Evolutionary conservation across 2,888 invertebrate genomes (phyloP).

Genomic region (Mactromeris polynyma): DNA sequence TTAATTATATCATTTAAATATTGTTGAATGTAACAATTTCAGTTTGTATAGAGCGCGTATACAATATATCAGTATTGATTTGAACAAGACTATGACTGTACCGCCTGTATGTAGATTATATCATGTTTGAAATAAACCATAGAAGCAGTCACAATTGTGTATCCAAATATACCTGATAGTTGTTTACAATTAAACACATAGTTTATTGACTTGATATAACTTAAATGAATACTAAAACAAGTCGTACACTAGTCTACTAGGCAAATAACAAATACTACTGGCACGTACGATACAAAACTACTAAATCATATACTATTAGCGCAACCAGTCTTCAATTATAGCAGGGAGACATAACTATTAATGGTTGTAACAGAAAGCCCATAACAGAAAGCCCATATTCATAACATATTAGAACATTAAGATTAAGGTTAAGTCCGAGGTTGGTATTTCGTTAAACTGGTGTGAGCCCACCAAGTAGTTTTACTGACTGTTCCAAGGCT

Average conservation of each 20-base stretch:
- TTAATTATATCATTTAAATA: neutral
- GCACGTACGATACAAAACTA: neutral
- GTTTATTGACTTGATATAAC: neutral
- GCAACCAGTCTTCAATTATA: neutral
- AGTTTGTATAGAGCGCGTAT: neutral
- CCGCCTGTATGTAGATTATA: neutral
- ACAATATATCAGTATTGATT: neutral
- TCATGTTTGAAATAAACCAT: neutral
- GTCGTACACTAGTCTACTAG: neutral
- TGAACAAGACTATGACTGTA: neutral
- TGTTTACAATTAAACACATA: neutral
- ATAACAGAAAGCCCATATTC: neutral
- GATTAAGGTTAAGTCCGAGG: too few species aligned
- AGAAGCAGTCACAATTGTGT: neutral
- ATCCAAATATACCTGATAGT: neutral
- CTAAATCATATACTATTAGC: neutral
- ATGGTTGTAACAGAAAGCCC: neutral
- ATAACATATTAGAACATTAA: neutral
- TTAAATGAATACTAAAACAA: neutral
- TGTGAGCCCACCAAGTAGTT: too few species aligned
- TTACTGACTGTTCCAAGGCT: too few species aligned
- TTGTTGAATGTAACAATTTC: slow-evolving; percentile 4
- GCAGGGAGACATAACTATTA: neutral
- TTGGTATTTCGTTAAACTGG: too few species aligned
- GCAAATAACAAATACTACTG: neutral